Base-by-base conservation (phyloP, 2,888 invertebrate genomes). In the Conus canariensis region DNA sequence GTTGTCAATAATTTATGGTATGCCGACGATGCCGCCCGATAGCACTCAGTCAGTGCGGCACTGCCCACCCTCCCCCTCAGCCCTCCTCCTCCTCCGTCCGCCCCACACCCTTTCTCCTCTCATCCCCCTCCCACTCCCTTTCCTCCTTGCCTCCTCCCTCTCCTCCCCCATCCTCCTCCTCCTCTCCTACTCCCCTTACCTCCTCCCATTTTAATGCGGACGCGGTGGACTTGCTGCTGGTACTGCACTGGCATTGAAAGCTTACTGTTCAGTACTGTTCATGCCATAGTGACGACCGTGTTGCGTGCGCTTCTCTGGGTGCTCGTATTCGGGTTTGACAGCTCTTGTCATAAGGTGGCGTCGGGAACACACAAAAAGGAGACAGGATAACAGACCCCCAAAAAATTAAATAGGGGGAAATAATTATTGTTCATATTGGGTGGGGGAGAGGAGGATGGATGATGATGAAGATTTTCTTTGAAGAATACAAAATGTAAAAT, bases 1-100 rank as follows among this genome's bases (percentile, higher is more conserved):
- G 88, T 83, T 67, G 88, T 88, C 88, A 88, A 83, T 88, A 88
- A 88, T 88, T 83, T 88, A 88, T 88, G 83, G 83, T 88, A 88
- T 88, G 83, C 80, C 88, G n/a, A 87, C 70, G 87, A 87, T 87
- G 87, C 60, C 30, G 60, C 85, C 19, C n/a, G n/a, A n/a, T 74
- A 74, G 10, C 74, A n/a, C 74, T 10, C 74, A 7, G 3, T 22
- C 58, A 58, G 58, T 58, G n/a, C 74, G n/a, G 58, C 22, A 22
- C 59, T 58, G 5, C 22, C 58, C 19, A 19, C 85, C 19, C 59
- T 59, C 58, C 7, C 83, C 80, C 80, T 6, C 19, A 10, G 30
- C 80, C 80, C 80, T 22, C 30, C 80, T n/a, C 74, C n/a, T 22
- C 22, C 70, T 9, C n/a, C n/a, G 22, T n/a, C 74, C n/a, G n/a